These are phyloP conservation scores for Penaeus japonicus DNA, from an alignment of 1,140 invertebrate species.

Conservation along the genomic window DNA sequence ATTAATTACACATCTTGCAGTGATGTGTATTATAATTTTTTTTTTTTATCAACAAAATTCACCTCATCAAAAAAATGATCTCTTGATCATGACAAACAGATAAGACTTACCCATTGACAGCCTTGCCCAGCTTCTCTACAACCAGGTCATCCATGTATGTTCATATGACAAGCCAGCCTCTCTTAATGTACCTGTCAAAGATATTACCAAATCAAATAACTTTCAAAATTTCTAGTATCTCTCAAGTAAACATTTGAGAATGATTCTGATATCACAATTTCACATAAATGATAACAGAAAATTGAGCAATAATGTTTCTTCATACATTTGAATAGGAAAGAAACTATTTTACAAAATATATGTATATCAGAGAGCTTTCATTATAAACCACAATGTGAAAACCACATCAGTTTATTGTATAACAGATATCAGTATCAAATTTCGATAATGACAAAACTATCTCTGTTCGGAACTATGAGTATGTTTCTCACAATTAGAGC, in stretches of 20 bases:
- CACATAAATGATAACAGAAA: not conserved
- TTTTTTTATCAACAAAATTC: too few species aligned
- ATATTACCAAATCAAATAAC: not conserved
- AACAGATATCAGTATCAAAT: not conserved
- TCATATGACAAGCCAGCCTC: slow-evolving; percentile 39
- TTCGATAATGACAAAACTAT: too few species aligned
- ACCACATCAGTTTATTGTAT: not conserved
- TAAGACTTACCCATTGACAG: slow-evolving; percentile 52
- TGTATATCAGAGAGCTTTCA: not conserved
- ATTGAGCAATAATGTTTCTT: too few species aligned
- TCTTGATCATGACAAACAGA: not conserved
- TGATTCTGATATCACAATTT: not conserved
- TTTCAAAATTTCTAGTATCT: not conserved
- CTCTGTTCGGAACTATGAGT: too few species aligned
- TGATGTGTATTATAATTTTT: too few species aligned
- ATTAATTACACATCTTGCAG: too few species aligned
- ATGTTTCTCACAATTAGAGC: not conserved
- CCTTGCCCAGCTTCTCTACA: slow-evolving; percentile 57
- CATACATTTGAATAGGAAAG: too few species aligned
- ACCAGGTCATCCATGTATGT: slow-evolving; percentile 57
- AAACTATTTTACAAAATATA: not conserved
- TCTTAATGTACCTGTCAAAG: slow-evolving; percentile 16
- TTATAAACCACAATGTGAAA: too few species aligned
- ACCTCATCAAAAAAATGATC: not conserved
- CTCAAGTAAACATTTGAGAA: not conserved